Evolutionary conservation across 2,888 invertebrate species (phyloP).

Genomic region (Plagodis dolabraria): DNA sequence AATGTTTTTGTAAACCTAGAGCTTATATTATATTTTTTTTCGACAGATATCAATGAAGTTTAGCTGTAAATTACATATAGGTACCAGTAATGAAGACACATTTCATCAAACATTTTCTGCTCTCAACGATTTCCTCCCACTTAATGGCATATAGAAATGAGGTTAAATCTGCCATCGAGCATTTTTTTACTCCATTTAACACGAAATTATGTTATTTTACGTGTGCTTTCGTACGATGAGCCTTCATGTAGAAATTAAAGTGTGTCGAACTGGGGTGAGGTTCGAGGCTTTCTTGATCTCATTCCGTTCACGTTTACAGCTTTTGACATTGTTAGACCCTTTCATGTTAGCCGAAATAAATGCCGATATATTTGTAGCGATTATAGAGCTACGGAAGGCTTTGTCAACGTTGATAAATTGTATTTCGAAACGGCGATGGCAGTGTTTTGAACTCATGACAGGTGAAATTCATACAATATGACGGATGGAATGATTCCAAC

Average conservation of each 20-base stretch:
- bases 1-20: too few relatives aligned
- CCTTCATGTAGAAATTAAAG: constrained; percentile 24
- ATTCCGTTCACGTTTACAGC: constrained; percentile 41
- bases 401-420: background rate
- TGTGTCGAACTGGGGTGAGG: constrained; percentile 11
- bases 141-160: constrained; percentile 24
- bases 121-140: constrained; percentile 20
- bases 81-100: background rate
- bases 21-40: too few relatives aligned
- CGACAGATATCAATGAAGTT: too few relatives aligned
- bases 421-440: background rate
- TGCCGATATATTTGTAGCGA: constrained; percentile 29
- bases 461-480: too few relatives aligned
- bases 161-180: constrained; percentile 20
- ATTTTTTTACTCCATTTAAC: constrained; percentile 33
- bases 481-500: too few relatives aligned
- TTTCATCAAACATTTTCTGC: background rate
- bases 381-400: background rate
- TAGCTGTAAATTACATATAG: too few relatives aligned
- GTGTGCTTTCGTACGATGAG: constrained; percentile 8
- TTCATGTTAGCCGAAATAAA: constrained; percentile 33
- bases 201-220: constrained; percentile 27
- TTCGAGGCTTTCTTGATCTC: constrained; percentile 21
- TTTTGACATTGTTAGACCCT: constrained; percentile 40
- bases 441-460: too few relatives aligned